A percentile compares a stretch with the other conserved stretches of the same genome.
phyloP scores from a whole-genome alignment of 2,888 invertebrate species.

The Fragum whitleyi region DNA sequence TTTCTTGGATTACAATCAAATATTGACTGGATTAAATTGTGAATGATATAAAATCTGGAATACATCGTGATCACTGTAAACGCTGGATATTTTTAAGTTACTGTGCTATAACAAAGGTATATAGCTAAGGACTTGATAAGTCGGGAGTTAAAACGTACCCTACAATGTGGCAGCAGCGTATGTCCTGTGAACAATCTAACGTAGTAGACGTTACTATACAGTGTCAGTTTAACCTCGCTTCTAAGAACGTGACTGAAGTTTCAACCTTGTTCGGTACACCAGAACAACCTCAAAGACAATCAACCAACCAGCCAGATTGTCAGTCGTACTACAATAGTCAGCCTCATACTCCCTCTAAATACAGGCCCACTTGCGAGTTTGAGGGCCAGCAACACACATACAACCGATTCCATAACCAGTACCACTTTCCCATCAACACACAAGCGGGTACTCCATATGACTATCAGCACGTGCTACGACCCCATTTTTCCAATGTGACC shows the following conservation, averaged over 20 bases:
- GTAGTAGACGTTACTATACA: slow-evolving; percentile 64
- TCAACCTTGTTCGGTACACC: slow-evolving; percentile 44
- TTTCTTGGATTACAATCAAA: not conserved
- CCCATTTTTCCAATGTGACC: not conserved
- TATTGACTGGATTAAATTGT: not conserved
- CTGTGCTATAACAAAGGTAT: too few relatives aligned
- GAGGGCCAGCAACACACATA: not conserved
- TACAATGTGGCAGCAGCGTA: slow-evolving; percentile 47
- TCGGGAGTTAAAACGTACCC: too few relatives aligned
- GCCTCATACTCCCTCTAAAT: not conserved
- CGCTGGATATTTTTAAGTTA: too few relatives aligned
- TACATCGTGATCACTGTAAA: too few relatives aligned
- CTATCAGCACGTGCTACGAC: not conserved
- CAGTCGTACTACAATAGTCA: not conserved
- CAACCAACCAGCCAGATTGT: slow-evolving; percentile 6
- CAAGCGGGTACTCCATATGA: not conserved
- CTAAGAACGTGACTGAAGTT: slow-evolving; percentile 51
- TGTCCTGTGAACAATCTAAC: slow-evolving; percentile 50
- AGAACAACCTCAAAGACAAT: not conserved
- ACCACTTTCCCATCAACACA: too few relatives aligned
- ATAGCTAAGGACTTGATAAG: too few relatives aligned
- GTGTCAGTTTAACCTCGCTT: slow-evolving; percentile 62
- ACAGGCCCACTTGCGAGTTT: not conserved
- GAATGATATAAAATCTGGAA: not conserved
- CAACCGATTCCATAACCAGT: not conserved